A percentile compares a stretch with the other conserved stretches of the same genome.
Evolutionary conservation across 2,113 vertebrate species (phyloP).

Genomic region (Narcine bancroftii): DNA sequence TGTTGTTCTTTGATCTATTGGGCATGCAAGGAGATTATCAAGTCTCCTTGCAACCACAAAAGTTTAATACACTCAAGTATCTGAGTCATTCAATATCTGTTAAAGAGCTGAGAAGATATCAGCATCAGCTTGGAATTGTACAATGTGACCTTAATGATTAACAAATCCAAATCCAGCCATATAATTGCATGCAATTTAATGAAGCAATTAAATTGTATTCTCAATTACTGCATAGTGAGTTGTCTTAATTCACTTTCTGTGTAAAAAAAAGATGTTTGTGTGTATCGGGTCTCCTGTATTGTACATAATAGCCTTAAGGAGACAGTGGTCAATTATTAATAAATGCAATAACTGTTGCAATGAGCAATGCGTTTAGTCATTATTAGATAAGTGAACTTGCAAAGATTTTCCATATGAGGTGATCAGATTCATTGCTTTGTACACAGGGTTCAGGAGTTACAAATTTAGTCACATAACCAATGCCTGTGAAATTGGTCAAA

Average conservation of each 20-base stretch:
- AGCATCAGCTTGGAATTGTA: not conserved
- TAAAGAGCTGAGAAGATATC: not conserved
- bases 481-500: not conserved
- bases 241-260: not conserved
- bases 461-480: not conserved
- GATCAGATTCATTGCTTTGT: not conserved
- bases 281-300: not conserved
- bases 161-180: too few relatives aligned
- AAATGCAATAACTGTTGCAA: not conserved
- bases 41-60: not conserved
- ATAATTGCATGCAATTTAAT: not conserved
- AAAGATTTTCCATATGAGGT: constrained; percentile 17
- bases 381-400: not conserved
- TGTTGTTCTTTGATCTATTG: too few relatives aligned
- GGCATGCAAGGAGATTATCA: not conserved
- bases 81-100: too few relatives aligned
- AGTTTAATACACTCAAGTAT: not conserved
- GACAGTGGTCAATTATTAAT: constrained; percentile 25
- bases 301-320: not conserved
- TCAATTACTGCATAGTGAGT: not conserved
- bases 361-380: not conserved
- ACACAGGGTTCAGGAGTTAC: constrained; percentile 16
- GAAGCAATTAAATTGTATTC: not conserved
- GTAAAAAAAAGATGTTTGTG: not conserved
- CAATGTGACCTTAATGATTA: not conserved